phyloP scores from a whole-genome alignment of 2,888 invertebrate species.

The Caradrina clavipalpis region DNA sequence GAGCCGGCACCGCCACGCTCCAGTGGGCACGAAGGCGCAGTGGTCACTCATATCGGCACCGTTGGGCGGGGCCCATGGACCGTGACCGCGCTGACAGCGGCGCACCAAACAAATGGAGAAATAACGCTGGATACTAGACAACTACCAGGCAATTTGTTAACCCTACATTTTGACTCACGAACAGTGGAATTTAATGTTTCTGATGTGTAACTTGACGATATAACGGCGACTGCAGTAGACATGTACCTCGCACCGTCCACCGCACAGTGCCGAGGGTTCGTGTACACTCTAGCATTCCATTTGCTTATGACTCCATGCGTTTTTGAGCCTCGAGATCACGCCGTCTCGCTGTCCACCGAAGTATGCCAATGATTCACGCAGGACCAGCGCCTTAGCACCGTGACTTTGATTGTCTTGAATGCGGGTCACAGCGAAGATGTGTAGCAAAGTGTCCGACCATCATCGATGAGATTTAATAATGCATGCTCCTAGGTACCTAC shows the following conservation, averaged over 20 bases:
- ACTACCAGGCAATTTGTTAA: background rate
- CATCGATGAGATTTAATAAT: too few relatives aligned
- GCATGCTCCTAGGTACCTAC: too few relatives aligned
- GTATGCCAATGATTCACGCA: constrained; percentile 44
- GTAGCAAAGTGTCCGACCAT: background rate
- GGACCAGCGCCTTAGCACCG: constrained; percentile 29
- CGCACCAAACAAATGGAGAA: constrained; percentile 13
- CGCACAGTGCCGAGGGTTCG: background rate
- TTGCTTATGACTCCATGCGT: constrained; percentile 1
- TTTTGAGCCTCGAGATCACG: background rate
- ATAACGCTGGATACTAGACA: background rate
- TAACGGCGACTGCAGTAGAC: background rate
- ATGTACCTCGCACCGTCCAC: too few relatives aligned
- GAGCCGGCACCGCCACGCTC: constrained; percentile 25
- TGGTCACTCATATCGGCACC: constrained; percentile 42
- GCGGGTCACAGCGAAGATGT: background rate
- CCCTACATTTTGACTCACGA: background rate
- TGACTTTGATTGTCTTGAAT: constrained; percentile 24
- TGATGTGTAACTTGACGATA: background rate
- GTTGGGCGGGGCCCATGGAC: constrained; percentile 45
- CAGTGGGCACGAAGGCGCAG: constrained; percentile 36
- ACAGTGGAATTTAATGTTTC: background rate
- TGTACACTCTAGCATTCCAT: background rate
- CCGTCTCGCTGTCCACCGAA: constrained; percentile 19
- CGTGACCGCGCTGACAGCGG: constrained; percentile 37